phyloP scores from a whole-genome alignment of 2,113 vertebrate species.

The Himantopus leucocephalus region DNA sequence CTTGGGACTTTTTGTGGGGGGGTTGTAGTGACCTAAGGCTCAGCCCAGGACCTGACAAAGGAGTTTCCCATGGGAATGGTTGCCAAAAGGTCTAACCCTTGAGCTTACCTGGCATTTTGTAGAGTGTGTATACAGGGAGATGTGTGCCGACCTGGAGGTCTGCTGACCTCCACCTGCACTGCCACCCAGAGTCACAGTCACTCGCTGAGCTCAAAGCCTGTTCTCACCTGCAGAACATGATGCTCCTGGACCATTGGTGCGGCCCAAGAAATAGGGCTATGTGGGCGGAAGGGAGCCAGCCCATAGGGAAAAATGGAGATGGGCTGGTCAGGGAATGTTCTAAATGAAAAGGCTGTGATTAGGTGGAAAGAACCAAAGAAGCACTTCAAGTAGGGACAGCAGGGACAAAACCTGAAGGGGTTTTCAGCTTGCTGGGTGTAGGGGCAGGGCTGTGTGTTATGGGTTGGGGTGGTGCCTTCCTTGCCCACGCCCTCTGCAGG shows the following conservation, averaged over 20 bases:
- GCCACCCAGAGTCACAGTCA: too few species aligned
- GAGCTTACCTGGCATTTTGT: background rate
- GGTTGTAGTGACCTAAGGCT: background rate
- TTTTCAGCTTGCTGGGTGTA: background rate
- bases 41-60: background rate
- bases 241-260: background rate
- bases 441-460: background rate
- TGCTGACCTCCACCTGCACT: background rate
- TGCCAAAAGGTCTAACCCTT: background rate
- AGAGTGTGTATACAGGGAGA: accelerated
- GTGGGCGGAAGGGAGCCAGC: background rate
- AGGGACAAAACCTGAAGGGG: background rate
- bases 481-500: accelerated
- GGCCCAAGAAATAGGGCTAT: background rate
- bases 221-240: background rate
- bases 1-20: background rate
- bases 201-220: background rate
- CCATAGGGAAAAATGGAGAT: background rate
- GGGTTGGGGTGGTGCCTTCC: background rate
- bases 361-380: background rate
- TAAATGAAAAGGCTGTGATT: background rate
- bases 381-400: background rate
- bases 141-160: accelerated
- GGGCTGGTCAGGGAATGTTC: background rate
- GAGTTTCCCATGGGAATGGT: background rate